Conservation (phyloP, 2,888 invertebrate genomes). For the Drosophila prolongata region DNA sequence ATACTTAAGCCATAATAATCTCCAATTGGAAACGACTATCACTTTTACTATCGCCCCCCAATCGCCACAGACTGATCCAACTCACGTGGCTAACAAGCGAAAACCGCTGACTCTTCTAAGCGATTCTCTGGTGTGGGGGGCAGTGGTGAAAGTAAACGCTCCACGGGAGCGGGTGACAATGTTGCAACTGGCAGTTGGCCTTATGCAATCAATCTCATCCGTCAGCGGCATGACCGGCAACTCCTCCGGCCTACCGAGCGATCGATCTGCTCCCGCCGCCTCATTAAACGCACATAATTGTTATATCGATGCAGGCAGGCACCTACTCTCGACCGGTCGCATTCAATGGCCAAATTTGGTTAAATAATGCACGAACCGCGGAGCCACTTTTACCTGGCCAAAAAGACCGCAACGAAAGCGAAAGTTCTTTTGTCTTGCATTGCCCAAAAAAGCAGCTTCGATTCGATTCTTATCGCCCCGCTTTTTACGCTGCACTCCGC, state of each 20-base stretch:
- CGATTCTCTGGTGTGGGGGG: constrained; percentile 51
- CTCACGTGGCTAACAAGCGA: constrained; percentile 52
- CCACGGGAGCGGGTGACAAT: constrained; percentile 60
- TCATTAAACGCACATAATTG: constrained; percentile 76
- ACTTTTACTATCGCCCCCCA: constrained; percentile 67
- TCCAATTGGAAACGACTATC: constrained; percentile 76
- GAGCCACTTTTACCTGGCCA: constrained; percentile 67
- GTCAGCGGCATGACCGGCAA: constrained; percentile 62
- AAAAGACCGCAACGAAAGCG: constrained; percentile 66
- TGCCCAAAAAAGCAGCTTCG: constrained; percentile 27
- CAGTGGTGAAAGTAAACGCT: constrained; percentile 66
- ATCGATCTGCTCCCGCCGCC: constrained; percentile 41
- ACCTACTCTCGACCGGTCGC: constrained; percentile 65
- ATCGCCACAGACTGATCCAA: constrained; percentile 14
- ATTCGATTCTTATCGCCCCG: constrained; percentile 68
- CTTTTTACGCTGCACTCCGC: constrained; percentile 23
- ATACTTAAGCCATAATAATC: constrained; percentile 79
- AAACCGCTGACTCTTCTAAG: constrained; percentile 66
- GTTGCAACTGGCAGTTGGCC: constrained; percentile 29
- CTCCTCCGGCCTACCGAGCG: constrained; percentile 11
- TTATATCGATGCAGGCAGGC: constrained; percentile 43
- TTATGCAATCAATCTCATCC: constrained; percentile 70
- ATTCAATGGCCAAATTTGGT: constrained; percentile 75
- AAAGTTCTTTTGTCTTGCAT: constrained; percentile 74
- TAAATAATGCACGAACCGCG: constrained; percentile 63